A percentile compares a stretch with the other conserved stretches of the same genome.
These are phyloP conservation scores for Thomomys bottae DNA, from an alignment of 2,113 vertebrate species.

Conservation along the genomic window DNA sequence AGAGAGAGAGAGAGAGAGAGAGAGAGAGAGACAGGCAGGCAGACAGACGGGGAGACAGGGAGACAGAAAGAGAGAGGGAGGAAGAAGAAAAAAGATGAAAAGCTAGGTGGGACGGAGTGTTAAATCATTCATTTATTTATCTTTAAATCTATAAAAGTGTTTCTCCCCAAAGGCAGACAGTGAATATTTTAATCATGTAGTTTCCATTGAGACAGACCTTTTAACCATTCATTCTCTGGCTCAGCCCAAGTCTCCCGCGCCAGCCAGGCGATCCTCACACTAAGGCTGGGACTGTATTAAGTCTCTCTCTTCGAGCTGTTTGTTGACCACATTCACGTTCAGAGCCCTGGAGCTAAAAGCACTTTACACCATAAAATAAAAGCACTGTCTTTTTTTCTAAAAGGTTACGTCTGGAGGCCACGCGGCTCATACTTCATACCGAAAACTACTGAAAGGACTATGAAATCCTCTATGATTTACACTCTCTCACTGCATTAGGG, in stretches of 20 bases:
- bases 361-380: slow-evolving; percentile 93
- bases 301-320: slow-evolving; percentile 84
- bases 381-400: slow-evolving; percentile 90
- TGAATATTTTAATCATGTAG: slow-evolving; percentile 77
- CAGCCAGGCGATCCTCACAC: slow-evolving; percentile 24
- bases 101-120: slow-evolving; percentile 51
- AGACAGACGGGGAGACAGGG: background rate
- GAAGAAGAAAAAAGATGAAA: background rate
- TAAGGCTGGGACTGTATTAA: slow-evolving; percentile 72
- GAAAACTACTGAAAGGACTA: slow-evolving; percentile 91
- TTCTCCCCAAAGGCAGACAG: slow-evolving; percentile 70
- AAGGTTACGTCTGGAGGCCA: slow-evolving; percentile 92
- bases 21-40: background rate
- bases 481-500: slow-evolving; percentile 88
- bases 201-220: slow-evolving; percentile 73
- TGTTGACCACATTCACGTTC: slow-evolving; percentile 90
- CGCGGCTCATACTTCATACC: slow-evolving; percentile 90
- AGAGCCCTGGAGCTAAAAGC: slow-evolving; percentile 90
- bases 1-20: background rate
- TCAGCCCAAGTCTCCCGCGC: slow-evolving; percentile 20
- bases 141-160: slow-evolving; percentile 68
- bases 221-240: slow-evolving; percentile 79
- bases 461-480: slow-evolving; percentile 91
- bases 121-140: slow-evolving; percentile 58
- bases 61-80: background rate